Conservation (phyloP, 1,140 invertebrate species). For the Saccostrea glomerata region DNA sequence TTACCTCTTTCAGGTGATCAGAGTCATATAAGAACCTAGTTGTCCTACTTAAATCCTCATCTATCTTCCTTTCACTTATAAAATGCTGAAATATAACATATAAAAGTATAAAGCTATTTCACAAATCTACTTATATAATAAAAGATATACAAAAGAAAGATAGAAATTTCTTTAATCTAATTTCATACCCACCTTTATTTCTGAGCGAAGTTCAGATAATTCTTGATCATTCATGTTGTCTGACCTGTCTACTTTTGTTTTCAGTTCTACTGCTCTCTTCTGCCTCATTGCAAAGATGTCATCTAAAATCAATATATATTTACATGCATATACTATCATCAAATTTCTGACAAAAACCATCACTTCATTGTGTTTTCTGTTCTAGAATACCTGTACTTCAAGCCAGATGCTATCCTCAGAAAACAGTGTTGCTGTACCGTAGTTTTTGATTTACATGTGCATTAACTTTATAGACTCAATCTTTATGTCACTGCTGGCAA, state of each 20-base stretch:
- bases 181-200: conserved; percentile 73
- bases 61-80: conserved; percentile 74
- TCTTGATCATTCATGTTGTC: conserved; percentile 71
- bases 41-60: conserved; percentile 74
- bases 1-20: conserved; percentile 67
- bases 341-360: no score
- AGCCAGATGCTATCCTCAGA: no score
- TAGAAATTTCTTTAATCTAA: not conserved
- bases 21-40: conserved; percentile 75
- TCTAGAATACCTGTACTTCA: no score
- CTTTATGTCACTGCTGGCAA: not conserved
- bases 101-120: no score
- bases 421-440: no score
- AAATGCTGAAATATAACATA: conserved; percentile 70
- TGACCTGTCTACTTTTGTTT: conserved; percentile 69
- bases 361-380: no score
- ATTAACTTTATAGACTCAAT: no score
- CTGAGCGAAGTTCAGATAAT: conserved; percentile 71
- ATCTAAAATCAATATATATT: conserved; percentile 52
- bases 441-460: no score
- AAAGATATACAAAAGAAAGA: no score
- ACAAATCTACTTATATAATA: no score
- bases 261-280: conserved; percentile 69
- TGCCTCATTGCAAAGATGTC: conserved; percentile 71
- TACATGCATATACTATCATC: no score